Evolutionary conservation across 2,888 invertebrate genomes (phyloP), one percentile per base, ranked within the genome.

Genomic region (Tuberolachnus salignus): DNA sequence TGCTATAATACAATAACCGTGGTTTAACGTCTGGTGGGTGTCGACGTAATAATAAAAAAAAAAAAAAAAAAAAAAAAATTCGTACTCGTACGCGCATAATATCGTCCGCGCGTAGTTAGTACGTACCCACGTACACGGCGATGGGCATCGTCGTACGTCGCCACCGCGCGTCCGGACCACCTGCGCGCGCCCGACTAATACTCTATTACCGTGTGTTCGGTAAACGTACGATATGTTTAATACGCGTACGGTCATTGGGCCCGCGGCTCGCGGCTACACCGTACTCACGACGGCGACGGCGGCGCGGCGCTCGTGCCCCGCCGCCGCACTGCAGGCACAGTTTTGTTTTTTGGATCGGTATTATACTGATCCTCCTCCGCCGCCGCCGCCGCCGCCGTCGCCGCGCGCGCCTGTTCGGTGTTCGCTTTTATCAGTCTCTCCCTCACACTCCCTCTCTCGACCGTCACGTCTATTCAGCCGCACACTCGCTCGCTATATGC

Each of bases 321-420:
- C 44, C 51, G 75, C 46, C 75, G 75, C 75, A 75, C 67, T 75
- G 75, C 75, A 57, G 64, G 75, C 75, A 55, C 46, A 19, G 57
- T 78, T 67, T 67, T 46, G 23, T 78, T 67, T 78, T 78, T 67
- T 10, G 78, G 67, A 74, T 74, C 73, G 63, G 72, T 73, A 73
- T 73, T 73, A 71, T 51, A 21, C 34, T 6, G 34, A 34, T 34
- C 61, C 72, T 44, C 42, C 53, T 3, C 6, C 34, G 6, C 34
- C 34, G 44, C 71, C 34, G 34, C 34, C 34, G 34, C 34, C 34
- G 34, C 34, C 34, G 44, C 71, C 34, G 34, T 6, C 34, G 34
- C 34, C 34, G 34, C 34, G n/a, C 34, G 64, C 64, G 16, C 55
- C n/a, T n/a, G 26, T 13, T 59, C 46, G 44, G 1, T 34, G 34